Evolutionary conservation across 2,113 vertebrate species (phyloP).

Genomic region (Serinus canaria): DNA sequence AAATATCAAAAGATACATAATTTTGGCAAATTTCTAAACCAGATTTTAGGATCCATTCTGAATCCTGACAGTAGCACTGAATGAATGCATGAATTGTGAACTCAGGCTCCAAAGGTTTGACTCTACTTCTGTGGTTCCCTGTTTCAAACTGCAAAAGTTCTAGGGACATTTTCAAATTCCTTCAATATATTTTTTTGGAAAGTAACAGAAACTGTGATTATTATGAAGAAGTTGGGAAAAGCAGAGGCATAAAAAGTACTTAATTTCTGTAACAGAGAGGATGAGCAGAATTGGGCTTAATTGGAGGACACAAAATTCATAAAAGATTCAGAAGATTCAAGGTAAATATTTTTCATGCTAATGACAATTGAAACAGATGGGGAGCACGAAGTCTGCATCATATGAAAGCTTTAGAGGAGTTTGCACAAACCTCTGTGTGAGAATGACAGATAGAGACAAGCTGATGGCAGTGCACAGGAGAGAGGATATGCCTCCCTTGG

Average conservation of each 20-base stretch:
- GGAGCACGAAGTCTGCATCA: not conserved
- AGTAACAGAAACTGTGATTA: not conserved
- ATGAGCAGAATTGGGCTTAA: not conserved
- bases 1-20: not conserved
- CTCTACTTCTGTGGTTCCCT: not conserved
- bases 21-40: not conserved
- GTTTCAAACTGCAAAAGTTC: not conserved
- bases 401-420: not conserved
- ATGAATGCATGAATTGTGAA: not conserved
- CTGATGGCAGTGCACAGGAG: not conserved
- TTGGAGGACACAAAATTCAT: not conserved
- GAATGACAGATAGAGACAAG: not conserved
- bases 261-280: not conserved
- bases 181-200: not conserved
- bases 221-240: not conserved
- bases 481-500: not conserved
- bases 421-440: not conserved
- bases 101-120: not conserved
- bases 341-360: not conserved
- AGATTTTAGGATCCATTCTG: not conserved
- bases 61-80: not conserved
- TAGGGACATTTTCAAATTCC: not conserved
- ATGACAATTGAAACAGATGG: not conserved
- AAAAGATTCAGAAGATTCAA: not conserved
- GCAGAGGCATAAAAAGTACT: not conserved